Evolutionary conservation across 2,888 invertebrate species (phyloP).

Genomic region (Hypolimnas misippus): DNA sequence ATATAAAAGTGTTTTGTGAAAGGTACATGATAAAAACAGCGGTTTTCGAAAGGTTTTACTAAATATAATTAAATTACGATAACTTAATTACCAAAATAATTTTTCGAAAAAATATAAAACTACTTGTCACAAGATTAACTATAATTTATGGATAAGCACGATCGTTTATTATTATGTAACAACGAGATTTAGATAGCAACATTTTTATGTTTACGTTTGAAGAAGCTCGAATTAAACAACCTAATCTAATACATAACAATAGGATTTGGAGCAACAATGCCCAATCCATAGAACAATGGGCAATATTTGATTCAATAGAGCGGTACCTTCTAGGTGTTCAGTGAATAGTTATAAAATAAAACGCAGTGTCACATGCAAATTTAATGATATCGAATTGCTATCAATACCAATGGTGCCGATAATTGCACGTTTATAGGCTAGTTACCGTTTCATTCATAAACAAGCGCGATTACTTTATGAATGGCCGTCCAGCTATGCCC

Average conservation of each 20-base stretch:
- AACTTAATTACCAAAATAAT: slow-evolving; percentile 43
- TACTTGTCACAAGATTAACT: slow-evolving; percentile 22
- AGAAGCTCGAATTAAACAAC: slow-evolving; percentile 7
- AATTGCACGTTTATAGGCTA: slow-evolving; percentile 68
- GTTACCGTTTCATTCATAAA: slow-evolving; percentile 79
- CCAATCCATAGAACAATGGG: slow-evolving; percentile 68
- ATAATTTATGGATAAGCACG: background rate
- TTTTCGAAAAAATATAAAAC: slow-evolving; percentile 18
- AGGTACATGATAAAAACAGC: slow-evolving; percentile 43
- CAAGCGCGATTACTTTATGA: slow-evolving; percentile 75
- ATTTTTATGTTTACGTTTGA: background rate
- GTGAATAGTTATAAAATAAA: slow-evolving; percentile 44
- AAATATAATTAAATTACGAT: slow-evolving; percentile 43
- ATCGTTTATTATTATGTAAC: background rate
- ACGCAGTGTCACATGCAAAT: slow-evolving; percentile 65
- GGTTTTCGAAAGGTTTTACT: slow-evolving; percentile 43
- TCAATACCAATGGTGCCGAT: slow-evolving; percentile 69
- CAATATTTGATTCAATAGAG: slow-evolving; percentile 66
- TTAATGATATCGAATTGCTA: slow-evolving; percentile 57
- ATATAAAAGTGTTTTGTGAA: slow-evolving; percentile 45
- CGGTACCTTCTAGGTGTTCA: slow-evolving; percentile 44
- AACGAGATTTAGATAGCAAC: background rate
- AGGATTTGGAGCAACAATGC: slow-evolving; percentile 61
- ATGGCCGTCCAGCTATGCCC: slow-evolving; percentile 68
- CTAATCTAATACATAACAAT: slow-evolving; percentile 54